A percentile compares a stretch with the other conserved stretches of the same genome.
Conservation (phyloP, 2,888 invertebrate species). For the Agrochola lota region DNA sequence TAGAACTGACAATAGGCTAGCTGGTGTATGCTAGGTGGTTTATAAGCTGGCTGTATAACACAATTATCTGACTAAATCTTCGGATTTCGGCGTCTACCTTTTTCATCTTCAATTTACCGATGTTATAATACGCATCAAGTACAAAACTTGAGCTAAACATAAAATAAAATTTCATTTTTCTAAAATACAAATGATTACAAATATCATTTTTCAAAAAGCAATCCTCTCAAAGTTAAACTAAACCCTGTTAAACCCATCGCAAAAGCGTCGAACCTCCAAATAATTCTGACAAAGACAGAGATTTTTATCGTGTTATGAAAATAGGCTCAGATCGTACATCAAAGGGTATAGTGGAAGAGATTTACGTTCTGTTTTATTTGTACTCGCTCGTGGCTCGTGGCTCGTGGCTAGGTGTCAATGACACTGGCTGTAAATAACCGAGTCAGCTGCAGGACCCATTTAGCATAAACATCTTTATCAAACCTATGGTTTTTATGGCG, state of each 20-base stretch:
- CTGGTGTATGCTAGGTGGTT: no score
- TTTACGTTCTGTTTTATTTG: slow-evolving; percentile 58
- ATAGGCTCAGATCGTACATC: slow-evolving; percentile 65
- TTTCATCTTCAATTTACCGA: no score
- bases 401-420: slow-evolving; percentile 60
- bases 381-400: slow-evolving; percentile 25
- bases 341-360: slow-evolving; percentile 64
- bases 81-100: no score
- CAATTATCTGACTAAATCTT: no score
- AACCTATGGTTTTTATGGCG: slow-evolving; percentile 30
- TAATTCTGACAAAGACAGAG: slow-evolving; percentile 27
- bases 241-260: not conserved
- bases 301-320: slow-evolving; percentile 50
- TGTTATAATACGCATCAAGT: not conserved
- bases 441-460: slow-evolving; percentile 53
- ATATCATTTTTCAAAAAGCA: not conserved
- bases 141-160: not conserved
- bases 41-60: no score
- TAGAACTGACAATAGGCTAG: no score
- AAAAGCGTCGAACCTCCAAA: slow-evolving; percentile 16
- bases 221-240: not conserved
- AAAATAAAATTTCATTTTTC: not conserved
- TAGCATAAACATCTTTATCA: slow-evolving; percentile 64
- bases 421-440: slow-evolving; percentile 62
- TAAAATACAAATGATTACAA: no score